phyloP scores from a whole-genome alignment of 1,140 invertebrate genomes.

The Nixonia krombeini region DNA sequence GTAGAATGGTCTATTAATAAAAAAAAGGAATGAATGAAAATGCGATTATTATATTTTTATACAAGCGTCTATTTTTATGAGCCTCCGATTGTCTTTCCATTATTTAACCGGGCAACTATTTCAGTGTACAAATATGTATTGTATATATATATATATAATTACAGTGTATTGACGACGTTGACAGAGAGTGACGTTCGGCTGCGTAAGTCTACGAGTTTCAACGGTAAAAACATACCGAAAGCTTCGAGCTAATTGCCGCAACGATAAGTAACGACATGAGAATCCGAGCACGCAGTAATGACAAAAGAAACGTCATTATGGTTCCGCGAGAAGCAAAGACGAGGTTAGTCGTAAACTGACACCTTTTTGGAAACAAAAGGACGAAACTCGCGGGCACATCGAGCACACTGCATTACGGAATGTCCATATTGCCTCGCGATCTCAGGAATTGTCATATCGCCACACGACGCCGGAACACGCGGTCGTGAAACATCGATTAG shows the following conservation, averaged over 20 bases:
- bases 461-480: background rate
- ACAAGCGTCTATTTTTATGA: too few relatives aligned
- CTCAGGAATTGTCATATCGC: background rate
- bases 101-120: background rate
- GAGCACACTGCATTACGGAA: background rate
- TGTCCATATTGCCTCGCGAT: too few relatives aligned
- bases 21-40: too few relatives aligned
- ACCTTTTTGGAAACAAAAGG: background rate
- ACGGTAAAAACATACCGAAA: background rate
- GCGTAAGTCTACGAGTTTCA: background rate
- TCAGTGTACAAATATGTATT: background rate
- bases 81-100: too few relatives aligned
- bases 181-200: constrained; percentile 1
- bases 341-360: background rate
- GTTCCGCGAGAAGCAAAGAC: background rate
- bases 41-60: too few relatives aligned
- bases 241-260: background rate
- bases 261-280: too few relatives aligned
- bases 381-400: background rate
- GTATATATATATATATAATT: background rate
- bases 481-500: background rate
- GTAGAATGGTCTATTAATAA: too few relatives aligned
- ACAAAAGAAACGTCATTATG: background rate
- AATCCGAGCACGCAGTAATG: background rate
- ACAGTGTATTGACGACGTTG: background rate